A percentile compares a stretch with the other conserved stretches of the same genome.
These are phyloP conservation scores for Blastobasis adustella DNA, from an alignment of 2,888 invertebrate genomes.

Conservation along the genomic window DNA sequence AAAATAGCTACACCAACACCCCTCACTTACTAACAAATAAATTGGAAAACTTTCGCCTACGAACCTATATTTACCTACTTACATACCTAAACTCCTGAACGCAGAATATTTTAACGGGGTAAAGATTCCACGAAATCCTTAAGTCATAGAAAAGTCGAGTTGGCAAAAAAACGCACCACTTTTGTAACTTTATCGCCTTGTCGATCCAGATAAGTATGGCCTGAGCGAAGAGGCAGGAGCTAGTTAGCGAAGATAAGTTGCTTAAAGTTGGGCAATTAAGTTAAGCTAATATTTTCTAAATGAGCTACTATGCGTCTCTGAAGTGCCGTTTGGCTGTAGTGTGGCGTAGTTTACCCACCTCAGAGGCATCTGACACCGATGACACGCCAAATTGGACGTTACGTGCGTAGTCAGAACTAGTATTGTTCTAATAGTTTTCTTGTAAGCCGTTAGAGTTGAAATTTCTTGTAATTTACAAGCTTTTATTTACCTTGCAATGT, in stretches of 20 bases:
- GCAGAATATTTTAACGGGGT: no score
- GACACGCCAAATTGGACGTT: not conserved
- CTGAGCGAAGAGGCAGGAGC: conserved; percentile 11
- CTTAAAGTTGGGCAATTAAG: conserved; percentile 35
- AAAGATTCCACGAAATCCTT: no score
- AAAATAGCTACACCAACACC: no score
- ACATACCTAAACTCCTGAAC: no score
- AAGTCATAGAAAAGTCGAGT: not conserved
- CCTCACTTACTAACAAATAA: no score
- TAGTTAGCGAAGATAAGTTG: conserved; percentile 15
- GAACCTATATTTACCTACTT: no score
- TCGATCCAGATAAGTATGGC: conserved; percentile 1
- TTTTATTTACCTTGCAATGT: no score
- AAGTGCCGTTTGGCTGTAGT: conserved; percentile 33
- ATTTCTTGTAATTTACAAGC: no score
- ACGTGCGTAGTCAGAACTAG: no score
- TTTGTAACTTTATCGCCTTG: conserved; percentile 2
- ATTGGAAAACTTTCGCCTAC: no score
- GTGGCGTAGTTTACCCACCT: conserved; percentile 10
- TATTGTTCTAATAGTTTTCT: no score
- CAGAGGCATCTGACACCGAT: not conserved
- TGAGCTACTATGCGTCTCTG: conserved; percentile 41
- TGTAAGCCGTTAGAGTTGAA: no score
- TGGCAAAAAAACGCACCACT: not conserved
- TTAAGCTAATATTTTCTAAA: conserved; percentile 43